A percentile compares a stretch with the other conserved stretches of the same genome.
Conservation (phyloP, 1,140 invertebrate genomes). For the Melipona quadrifasciata region DNA sequence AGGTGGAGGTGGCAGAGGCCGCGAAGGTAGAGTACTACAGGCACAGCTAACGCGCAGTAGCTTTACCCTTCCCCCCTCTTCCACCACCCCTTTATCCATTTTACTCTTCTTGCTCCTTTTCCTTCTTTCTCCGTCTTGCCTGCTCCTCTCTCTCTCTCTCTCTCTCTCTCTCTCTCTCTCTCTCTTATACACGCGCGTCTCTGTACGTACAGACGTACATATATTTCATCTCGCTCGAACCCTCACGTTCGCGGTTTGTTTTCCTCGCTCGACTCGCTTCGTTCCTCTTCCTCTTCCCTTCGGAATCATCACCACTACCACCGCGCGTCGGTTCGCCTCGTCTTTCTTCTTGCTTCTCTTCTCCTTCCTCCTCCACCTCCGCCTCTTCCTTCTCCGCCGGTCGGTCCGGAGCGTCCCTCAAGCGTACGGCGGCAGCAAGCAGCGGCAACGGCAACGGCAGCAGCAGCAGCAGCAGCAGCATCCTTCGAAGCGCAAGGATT, state of each 20-base stretch:
- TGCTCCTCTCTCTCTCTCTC: conserved; percentile 13
- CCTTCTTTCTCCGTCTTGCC: not conserved
- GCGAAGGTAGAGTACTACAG: conserved; percentile 76
- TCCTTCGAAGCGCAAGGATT: conserved; percentile 80
- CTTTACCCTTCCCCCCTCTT: conserved; percentile 67
- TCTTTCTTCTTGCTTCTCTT: not conserved
- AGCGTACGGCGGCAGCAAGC: conserved; percentile 36
- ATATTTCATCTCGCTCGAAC: conserved; percentile 35
- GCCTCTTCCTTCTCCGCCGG: conserved; percentile 38
- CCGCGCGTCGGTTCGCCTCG: conserved; percentile 10
- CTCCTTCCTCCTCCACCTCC: not conserved
- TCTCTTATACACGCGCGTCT: not conserved
- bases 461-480: conserved; percentile 60
- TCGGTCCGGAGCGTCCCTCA: conserved; percentile 16
- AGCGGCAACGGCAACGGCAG: conserved; percentile 42
- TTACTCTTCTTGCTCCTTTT: conserved; percentile 38
- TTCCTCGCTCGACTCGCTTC: conserved; percentile 22
- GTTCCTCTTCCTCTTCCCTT: conserved; percentile 28
- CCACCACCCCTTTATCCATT: conserved; percentile 29
- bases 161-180: conserved; percentile 40
- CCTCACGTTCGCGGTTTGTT: conserved; percentile 18
- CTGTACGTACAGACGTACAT: not conserved
- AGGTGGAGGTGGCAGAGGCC: conserved; percentile 75
- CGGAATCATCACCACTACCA: not conserved
- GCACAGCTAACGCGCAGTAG: conserved; percentile 80